Percentiles rank a stretch among this genome's conserved stretches.
phyloP scores from a whole-genome alignment of 2,888 invertebrate genomes.

The Agonum fuliginosum region DNA sequence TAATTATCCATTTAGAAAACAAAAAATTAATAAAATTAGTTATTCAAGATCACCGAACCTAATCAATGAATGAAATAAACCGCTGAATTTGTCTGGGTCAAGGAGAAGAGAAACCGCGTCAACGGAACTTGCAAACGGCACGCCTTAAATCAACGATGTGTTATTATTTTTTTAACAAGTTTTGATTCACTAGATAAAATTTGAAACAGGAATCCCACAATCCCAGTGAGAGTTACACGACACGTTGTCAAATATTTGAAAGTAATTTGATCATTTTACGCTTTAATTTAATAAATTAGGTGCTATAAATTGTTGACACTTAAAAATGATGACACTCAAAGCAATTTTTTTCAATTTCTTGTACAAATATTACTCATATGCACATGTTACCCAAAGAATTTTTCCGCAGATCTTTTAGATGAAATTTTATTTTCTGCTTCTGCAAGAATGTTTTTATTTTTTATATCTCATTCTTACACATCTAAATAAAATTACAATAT shows the following conservation, averaged over 20 bases:
- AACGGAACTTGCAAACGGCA: conserved; percentile 9
- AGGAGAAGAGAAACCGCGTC: not conserved
- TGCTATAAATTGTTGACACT: not conserved
- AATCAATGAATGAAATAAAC: conserved; percentile 6
- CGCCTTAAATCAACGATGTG: conserved; percentile 18
- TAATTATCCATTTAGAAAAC: conserved; percentile 13
- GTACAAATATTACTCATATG: not conserved
- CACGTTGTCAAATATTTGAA: conserved; percentile 12
- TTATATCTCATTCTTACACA: no score
- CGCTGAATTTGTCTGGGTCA: conserved; percentile 25
- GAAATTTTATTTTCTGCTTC: no score
- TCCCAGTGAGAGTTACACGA: conserved; percentile 11
- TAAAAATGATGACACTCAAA: not conserved
- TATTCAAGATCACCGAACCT: conserved; percentile 9
- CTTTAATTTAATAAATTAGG: conserved; percentile 25
- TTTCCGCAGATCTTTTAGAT: no score
- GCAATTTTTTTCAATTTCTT: not conserved
- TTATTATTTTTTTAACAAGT: conserved; percentile 27
- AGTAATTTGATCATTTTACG: conserved; percentile 19
- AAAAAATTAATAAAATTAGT: not conserved
- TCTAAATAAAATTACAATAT: no score
- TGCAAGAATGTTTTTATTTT: no score
- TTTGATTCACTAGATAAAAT: not conserved
- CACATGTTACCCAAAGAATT: no score
- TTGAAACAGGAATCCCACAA: not conserved